Evolutionary conservation across 2,113 vertebrate genomes (phyloP).

Genomic region (Thunnus maccoyii): DNA sequence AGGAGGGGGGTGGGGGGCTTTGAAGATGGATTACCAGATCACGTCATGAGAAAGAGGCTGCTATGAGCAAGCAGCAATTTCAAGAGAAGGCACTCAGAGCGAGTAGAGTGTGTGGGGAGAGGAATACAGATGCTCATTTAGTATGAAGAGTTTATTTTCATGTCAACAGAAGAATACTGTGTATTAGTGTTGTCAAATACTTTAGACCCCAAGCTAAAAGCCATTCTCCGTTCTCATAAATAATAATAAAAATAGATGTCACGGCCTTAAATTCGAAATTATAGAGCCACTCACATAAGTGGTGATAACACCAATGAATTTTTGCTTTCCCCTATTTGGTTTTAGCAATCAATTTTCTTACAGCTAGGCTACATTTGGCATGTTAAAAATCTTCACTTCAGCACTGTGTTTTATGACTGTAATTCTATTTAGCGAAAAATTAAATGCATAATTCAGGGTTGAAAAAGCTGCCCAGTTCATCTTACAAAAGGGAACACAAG

Average conservation of each 20-base stretch:
- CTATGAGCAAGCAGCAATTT: conserved; percentile 60
- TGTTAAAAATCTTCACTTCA: conserved; percentile 56
- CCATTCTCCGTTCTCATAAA: conserved; percentile 11
- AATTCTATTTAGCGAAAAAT: conserved; percentile 54
- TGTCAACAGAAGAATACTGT: conserved; percentile 47
- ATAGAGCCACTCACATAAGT: conserved; percentile 5
- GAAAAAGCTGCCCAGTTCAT: conserved; percentile 46
- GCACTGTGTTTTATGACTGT: conserved; percentile 51
- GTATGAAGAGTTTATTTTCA: conserved; percentile 62
- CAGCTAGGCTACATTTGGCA: conserved; percentile 31
- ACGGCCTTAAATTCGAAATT: conserved; percentile 35
- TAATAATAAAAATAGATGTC: conserved; percentile 25
- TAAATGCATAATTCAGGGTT: conserved; percentile 60
- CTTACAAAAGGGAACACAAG: conserved; percentile 50
- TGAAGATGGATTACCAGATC: conserved; percentile 79
- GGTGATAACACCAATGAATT: conserved; percentile 9
- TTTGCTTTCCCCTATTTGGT: conserved; percentile 25
- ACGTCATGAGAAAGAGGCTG: conserved; percentile 62
- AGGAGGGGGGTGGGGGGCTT: conserved; percentile 20
- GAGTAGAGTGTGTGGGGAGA: conserved; percentile 41
- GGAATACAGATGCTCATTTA: conserved; percentile 58
- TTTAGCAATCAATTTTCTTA: conserved; percentile 30
- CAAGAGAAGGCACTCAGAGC: conserved; percentile 54
- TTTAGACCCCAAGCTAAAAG: conserved; percentile 20
- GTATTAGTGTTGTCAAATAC: conserved; percentile 30